These are phyloP conservation scores for Amphipyra berbera DNA, from an alignment of 2,888 invertebrate species.

Conservation along the genomic window DNA sequence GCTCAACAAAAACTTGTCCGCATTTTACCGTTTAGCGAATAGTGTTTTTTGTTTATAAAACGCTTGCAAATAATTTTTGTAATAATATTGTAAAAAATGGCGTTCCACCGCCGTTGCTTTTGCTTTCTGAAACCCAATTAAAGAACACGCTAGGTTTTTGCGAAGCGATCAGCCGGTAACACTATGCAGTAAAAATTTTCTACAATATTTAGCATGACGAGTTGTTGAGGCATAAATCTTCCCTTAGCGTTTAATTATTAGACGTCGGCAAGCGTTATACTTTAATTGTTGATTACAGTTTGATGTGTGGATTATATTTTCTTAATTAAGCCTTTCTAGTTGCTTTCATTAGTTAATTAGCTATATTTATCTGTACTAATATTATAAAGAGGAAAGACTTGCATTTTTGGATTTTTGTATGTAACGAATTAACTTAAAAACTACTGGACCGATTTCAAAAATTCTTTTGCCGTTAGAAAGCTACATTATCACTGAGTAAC, in stretches of 20 bases:
- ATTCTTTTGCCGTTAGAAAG: too few relatives aligned
- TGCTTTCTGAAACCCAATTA: slow-evolving; percentile 56
- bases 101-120: slow-evolving; percentile 37
- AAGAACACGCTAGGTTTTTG: slow-evolving; percentile 58
- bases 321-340: slow-evolving; percentile 12
- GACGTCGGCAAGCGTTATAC: slow-evolving; percentile 7
- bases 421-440: too few relatives aligned
- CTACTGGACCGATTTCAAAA: too few relatives aligned
- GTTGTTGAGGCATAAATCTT: slow-evolving; percentile 23
- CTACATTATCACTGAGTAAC: too few relatives aligned
- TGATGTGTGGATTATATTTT: slow-evolving; percentile 17
- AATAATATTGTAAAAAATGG: slow-evolving; percentile 44
- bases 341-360: slow-evolving; percentile 16
- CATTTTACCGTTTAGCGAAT: slow-evolving; percentile 1
- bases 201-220: slow-evolving; percentile 34
- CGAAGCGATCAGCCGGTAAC: slow-evolving; percentile 49
- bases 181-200: slow-evolving; percentile 38
- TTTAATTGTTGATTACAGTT: slow-evolving; percentile 9
- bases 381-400: too few relatives aligned
- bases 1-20: slow-evolving; percentile 5
- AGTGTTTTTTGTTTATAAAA: slow-evolving; percentile 25
- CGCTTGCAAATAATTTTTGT: slow-evolving; percentile 43
- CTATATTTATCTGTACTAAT: too few relatives aligned
- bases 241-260: slow-evolving; percentile 32
- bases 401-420: too few relatives aligned